These are phyloP conservation scores for Silurus glanis DNA, from an alignment of 2,113 vertebrate species.

Conservation along the genomic window DNA sequence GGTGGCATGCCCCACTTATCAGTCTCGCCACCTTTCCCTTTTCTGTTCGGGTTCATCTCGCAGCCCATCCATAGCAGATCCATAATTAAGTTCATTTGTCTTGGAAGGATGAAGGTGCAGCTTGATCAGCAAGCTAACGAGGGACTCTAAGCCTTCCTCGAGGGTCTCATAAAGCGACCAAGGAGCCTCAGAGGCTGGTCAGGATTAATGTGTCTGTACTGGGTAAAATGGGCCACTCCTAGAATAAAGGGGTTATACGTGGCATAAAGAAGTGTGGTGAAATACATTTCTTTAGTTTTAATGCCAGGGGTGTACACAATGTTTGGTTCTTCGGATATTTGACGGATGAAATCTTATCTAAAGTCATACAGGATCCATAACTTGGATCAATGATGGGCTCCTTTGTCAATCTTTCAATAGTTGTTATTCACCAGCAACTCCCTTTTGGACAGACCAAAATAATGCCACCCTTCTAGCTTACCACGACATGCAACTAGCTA, in stretches of 20 bases:
- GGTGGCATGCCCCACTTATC: conserved; percentile 36
- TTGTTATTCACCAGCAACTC: not conserved
- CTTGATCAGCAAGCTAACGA: conserved; percentile 25
- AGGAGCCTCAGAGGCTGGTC: conserved; percentile 40
- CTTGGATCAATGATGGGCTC: too few species aligned
- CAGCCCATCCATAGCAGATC: conserved; percentile 24
- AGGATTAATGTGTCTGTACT: conserved; percentile 48
- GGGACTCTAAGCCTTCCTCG: conserved; percentile 30
- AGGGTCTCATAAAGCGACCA: conserved; percentile 43
- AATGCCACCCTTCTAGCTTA: not conserved
- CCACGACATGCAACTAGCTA: too few species aligned
- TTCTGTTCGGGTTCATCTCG: conserved; percentile 1
- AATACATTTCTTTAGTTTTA: not conserved
- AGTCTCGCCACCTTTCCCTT: not conserved
- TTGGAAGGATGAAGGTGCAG: conserved; percentile 19
- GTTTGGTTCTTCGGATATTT: not conserved
- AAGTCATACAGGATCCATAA: too few species aligned
- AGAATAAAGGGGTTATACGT: conserved; percentile 26
- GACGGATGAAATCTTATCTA: not conserved
- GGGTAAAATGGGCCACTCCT: conserved; percentile 40
- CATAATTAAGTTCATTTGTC: conserved; percentile 45
- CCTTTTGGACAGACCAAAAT: not conserved
- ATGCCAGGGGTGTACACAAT: not conserved
- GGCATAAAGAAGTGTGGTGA: not conserved
- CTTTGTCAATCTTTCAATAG: not conserved